Evolutionary conservation across 2,113 vertebrate genomes (phyloP).

Genomic region (Crotalus viridis): DNA sequence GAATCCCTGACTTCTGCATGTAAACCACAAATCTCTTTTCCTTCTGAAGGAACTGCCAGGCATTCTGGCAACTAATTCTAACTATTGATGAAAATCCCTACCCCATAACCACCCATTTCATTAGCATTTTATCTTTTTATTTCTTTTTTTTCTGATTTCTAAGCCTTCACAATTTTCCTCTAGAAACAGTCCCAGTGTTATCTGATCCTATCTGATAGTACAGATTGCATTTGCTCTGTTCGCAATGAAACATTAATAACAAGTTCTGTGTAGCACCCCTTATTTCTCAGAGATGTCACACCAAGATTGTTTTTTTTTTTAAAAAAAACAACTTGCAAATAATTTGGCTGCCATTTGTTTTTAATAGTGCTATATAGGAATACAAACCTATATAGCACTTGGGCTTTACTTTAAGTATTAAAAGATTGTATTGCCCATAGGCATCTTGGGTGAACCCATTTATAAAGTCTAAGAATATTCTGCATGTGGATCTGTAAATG

Average conservation of each 20-base stretch:
- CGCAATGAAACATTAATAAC: background rate
- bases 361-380: background rate
- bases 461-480: background rate
- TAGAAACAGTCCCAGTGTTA: background rate
- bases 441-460: background rate
- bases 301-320: background rate
- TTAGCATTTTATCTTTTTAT: background rate
- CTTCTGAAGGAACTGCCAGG: background rate
- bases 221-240: background rate
- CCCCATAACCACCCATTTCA: background rate
- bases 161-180: background rate
- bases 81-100: background rate
- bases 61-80: background rate
- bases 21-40: background rate
- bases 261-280: background rate
- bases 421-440: background rate
- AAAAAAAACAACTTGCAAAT: slow-evolving; percentile 5
- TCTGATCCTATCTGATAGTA: background rate
- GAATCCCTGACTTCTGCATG: background rate
- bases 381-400: background rate
- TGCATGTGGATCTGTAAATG: background rate
- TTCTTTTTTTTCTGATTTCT: background rate
- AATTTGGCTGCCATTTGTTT: background rate
- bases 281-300: background rate
- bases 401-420: background rate